phyloP scores from a whole-genome alignment of 2,113 vertebrate genomes.

The Nothocercus nigrocapillus region DNA sequence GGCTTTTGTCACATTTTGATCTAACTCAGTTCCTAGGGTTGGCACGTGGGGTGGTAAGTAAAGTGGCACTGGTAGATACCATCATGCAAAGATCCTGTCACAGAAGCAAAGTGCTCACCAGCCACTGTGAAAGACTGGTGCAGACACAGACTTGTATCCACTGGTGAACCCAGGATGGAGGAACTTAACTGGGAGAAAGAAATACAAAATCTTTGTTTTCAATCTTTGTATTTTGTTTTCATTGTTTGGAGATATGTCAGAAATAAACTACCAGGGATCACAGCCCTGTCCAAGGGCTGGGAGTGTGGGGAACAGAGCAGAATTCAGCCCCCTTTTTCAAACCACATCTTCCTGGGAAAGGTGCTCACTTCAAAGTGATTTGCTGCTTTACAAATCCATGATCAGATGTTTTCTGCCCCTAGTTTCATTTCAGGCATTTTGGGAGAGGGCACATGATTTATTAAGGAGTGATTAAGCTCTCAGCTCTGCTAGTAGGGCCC shows the following conservation, averaged over 20 bases:
- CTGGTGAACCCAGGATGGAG: background rate
- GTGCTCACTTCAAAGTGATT: conserved; percentile 3
- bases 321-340: background rate
- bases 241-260: background rate
- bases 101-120: background rate
- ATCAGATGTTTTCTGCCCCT: background rate
- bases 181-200: background rate
- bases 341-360: background rate
- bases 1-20: background rate
- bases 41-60: background rate
- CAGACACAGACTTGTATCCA: accelerated
- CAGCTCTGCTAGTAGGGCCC: background rate
- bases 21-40: background rate
- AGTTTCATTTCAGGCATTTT: conserved; percentile 11
- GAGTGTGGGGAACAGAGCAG: background rate
- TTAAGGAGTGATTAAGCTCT: conserved; percentile 15
- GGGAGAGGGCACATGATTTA: background rate
- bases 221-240: background rate
- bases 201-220: background rate
- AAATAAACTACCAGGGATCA: background rate
- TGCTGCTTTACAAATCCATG: conserved; percentile 5
- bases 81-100: background rate
- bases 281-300: background rate
- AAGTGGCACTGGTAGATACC: background rate
- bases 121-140: background rate